Evolutionary conservation across 1,140 invertebrate species (phyloP), one percentile per base, ranked within the genome.

Genomic region (Heterodera schachtii): DNA sequence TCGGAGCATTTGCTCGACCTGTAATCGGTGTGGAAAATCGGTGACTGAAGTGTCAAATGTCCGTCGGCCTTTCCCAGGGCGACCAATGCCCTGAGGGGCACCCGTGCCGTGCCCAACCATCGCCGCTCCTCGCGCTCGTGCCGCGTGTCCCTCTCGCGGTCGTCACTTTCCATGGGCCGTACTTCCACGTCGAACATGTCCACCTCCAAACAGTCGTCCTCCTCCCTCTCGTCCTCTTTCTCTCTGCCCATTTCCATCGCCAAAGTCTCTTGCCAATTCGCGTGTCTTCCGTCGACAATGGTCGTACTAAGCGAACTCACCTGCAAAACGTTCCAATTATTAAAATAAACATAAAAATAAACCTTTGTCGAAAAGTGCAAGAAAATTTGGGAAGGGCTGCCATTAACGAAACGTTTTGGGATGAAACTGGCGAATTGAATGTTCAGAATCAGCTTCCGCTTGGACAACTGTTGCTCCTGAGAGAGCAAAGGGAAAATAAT

Each of bases 231-330:
- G 41, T 85, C 8, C 9, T 19, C n/a, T 9, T 3, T 41, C 31
- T 67, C 41, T 43, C 52, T 41, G 19, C 46, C 43, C 44, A 75
- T 19, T 19, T 87, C 86, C 52, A 87, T 52, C 66, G 75, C 77
- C 16, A 86, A 31, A 4, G 85, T 86, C 67, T 86, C 78, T 16
- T 86, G 85, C 85, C 85, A 86, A 64, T 86, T 86, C 3, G 85
- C 79, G 16, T 81, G 76, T 19, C 75, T 41, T 0, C 85, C 85
- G 11, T 83, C 74, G 3, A 86, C 86, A 43, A 64, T 57, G 21
- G 21, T 60, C 3, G 82, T 87, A 21, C 41, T 57, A 11, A 60
- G 79, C 47, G 43, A 49, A 44, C 70, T 44, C 4, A n/a, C 81
- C 85, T 85, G 43, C 21, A 69, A 31, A 83, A 31, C 31, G 31